phyloP scores from a whole-genome alignment of 2,888 invertebrate species.

The Mythimna vitellina region DNA sequence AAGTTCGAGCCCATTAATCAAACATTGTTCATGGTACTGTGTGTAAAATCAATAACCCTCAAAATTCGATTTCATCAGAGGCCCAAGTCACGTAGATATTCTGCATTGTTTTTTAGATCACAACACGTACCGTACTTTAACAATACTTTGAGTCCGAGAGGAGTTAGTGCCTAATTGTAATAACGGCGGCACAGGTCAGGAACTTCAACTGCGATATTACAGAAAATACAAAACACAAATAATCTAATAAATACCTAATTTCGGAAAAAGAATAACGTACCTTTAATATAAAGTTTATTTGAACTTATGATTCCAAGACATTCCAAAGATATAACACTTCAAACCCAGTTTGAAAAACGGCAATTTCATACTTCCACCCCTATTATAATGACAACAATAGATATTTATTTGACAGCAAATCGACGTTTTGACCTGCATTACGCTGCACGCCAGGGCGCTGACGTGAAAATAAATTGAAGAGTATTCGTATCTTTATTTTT shows the following conservation, averaged over 20 bases:
- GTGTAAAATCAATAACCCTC: slow-evolving; percentile 32
- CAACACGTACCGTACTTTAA: neutral
- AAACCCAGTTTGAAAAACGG: no score
- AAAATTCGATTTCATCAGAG: slow-evolving; percentile 18
- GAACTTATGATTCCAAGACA: no score
- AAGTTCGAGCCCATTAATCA: slow-evolving; percentile 11
- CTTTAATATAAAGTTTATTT: no score
- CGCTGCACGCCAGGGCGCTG: slow-evolving; percentile 1
- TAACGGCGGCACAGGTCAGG: neutral
- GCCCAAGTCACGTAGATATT: slow-evolving; percentile 20
- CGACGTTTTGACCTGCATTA: neutral
- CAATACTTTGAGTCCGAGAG: neutral
- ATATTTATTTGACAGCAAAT: no score
- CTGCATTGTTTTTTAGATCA: slow-evolving; percentile 14
- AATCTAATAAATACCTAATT: no score
- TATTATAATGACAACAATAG: no score
- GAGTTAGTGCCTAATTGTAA: neutral
- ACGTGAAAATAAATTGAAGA: no score
- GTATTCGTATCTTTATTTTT: slow-evolving; percentile 1
- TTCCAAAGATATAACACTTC: no score
- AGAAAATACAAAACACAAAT: no score
- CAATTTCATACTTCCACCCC: no score
- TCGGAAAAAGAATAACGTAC: no score
- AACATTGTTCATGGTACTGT: slow-evolving; percentile 14
- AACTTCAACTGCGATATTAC: no score